Percentiles rank a stretch among this genome's conserved stretches.
These are phyloP conservation scores for Caligus rogercresseyi DNA, from an alignment of 1,140 invertebrate species.

Conservation along the genomic window DNA sequence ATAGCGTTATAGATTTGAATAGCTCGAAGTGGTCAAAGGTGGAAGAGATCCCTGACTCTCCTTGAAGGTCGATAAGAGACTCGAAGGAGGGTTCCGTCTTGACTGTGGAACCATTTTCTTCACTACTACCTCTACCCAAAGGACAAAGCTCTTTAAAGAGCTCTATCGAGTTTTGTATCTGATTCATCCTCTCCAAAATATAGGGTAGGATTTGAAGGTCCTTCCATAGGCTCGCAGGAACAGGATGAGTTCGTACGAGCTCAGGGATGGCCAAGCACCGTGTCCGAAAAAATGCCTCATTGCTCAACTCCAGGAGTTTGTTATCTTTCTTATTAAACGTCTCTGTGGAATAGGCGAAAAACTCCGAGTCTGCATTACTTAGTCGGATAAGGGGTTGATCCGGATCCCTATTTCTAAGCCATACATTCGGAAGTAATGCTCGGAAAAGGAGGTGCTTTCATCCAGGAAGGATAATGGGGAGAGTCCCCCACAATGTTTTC, in stretches of 20 bases:
- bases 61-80: not conserved
- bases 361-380: constrained; percentile 10
- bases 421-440: not conserved
- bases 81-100: constrained; percentile 1
- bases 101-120: no score
- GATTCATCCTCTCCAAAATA: not conserved
- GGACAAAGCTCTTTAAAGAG: not conserved
- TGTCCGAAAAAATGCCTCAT: not conserved
- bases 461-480: not conserved
- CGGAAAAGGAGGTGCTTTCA: not conserved
- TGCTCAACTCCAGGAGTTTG: not conserved
- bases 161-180: not conserved
- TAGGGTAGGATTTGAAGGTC: not conserved
- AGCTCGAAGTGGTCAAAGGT: not conserved
- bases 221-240: not conserved
- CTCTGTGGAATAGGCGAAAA: not conserved
- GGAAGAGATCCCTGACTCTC: not conserved
- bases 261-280: constrained; percentile 9
- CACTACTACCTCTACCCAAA: no score
- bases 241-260: not conserved
- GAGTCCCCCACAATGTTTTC: not conserved
- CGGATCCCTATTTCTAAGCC: not conserved
- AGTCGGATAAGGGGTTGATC: constrained; percentile 10
- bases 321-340: not conserved
- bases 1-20: constrained; percentile 12